Base-by-base conservation (phyloP, 2,113 vertebrate genomes). In the Syrmaticus mikado region DNA sequence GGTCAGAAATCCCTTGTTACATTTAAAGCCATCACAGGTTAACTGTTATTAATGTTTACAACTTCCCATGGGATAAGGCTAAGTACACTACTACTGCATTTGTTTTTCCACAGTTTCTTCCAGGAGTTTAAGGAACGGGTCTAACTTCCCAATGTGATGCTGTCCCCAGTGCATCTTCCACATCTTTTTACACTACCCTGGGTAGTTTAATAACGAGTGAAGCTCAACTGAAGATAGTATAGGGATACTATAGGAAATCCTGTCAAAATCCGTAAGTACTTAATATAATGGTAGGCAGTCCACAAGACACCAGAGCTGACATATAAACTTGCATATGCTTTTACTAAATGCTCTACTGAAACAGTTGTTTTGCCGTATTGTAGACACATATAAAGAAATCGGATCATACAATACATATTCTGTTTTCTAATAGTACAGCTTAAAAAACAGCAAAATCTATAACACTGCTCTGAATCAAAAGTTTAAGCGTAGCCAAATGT, bases 1-100 rank as follows among this genome's bases (percentile, higher is more conserved):
- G 94, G 92, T 89, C 89, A 95, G 82, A 94, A 95, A 85, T 52
- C 41, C n/a, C 79, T 85, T 79, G 80, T 85, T 70, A 75, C 46
- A 71, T 85, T 86, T 92, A 90, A 89, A 93, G 85, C 16, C 53
- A 67, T 85, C 85, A 48, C 62, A 93, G 89, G 88, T 93, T 94
- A 96, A 92, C 65, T 45, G 79, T 46, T 41, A 73, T 77, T 94
- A 95, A 92, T 86, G 89, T 89, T 96, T 85, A 87, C 16, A 38
- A 81, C 62, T 93, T 85, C 67, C 86, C 89, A 84, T 22, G 46
- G 80, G 72, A 88, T 67, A 66, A 22, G 5, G 50, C 18, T 89
- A 89, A 94, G 61, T 77, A 67, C 55, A 61, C 52, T 77, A 81
- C 72, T 64, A 78, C 30, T 6, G 74, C 61, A 77, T 24, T 19